A percentile compares a stretch with the other conserved stretches of the same genome.
Evolutionary conservation across 64 coral and sea anemone species (phyloP).

Genomic region (Montipora cactus): DNA sequence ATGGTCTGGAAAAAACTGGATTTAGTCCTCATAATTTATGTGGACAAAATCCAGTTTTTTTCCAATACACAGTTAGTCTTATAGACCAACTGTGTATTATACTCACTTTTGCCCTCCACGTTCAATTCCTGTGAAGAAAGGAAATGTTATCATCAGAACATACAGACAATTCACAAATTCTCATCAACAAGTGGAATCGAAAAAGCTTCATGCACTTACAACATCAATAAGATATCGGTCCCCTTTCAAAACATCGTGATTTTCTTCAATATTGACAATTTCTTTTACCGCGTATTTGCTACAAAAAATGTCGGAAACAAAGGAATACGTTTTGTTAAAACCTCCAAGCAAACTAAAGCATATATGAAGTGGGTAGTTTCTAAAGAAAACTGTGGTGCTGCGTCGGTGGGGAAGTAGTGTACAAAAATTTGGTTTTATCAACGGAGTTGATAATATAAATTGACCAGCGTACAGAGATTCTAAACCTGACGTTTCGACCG

Average conservation of each 20-base stretch:
- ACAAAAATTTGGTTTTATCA: too few relatives aligned
- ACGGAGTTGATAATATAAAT: too few relatives aligned
- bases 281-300: constrained; percentile 75
- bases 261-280: constrained; percentile 94
- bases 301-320: background rate
- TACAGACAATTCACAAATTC: background rate
- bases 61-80: too few relatives aligned
- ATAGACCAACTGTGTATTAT: background rate
- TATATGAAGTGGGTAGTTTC: too few relatives aligned
- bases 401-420: too few relatives aligned
- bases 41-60: too few relatives aligned
- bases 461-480: too few relatives aligned
- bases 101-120: constrained; percentile 66
- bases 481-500: too few relatives aligned
- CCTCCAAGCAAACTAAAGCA: too few relatives aligned
- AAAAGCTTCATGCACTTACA: constrained; percentile 46
- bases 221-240: constrained; percentile 96
- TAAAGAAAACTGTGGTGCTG: too few relatives aligned
- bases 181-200: background rate
- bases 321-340: background rate
- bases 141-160: background rate
- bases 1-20: too few relatives aligned
- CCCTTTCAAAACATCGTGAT: constrained; percentile 94
- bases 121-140: constrained; percentile 69
- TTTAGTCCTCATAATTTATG: too few relatives aligned